Evolutionary conservation across 2,113 vertebrate species (phyloP).

Genomic region (Silurus glanis): DNA sequence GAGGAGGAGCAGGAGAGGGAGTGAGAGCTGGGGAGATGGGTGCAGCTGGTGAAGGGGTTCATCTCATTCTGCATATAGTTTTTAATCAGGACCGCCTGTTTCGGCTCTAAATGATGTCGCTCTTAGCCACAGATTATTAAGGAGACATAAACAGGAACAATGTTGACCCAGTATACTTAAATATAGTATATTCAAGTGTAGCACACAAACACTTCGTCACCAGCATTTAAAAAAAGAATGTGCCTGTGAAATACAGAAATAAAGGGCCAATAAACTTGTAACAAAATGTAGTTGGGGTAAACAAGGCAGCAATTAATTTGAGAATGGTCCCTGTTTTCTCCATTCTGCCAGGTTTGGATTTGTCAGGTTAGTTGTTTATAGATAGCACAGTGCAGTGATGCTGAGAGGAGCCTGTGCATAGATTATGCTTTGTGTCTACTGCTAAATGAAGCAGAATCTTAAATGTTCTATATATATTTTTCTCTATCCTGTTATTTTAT

Average conservation of each 20-base stretch:
- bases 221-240: not conserved
- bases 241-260: not conserved
- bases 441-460: conserved; percentile 30
- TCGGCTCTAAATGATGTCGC: not conserved
- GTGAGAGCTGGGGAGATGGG: conserved; percentile 77
- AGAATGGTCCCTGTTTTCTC: not conserved
- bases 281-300: not conserved
- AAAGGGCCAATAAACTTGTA: not conserved
- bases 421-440: conserved; percentile 30
- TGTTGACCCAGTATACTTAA: conserved; percentile 19
- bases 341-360: conserved; percentile 2
- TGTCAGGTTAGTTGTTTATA: not conserved
- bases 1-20: conserved; percentile 51
- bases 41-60: conserved; percentile 85
- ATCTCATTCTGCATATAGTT: conserved; percentile 70
- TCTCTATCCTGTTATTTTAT: conserved; percentile 19
- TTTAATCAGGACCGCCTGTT: conserved; percentile 64
- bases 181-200: conserved; percentile 12
- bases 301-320: not conserved
- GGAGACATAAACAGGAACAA: not conserved
- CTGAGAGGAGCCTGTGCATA: conserved; percentile 9
- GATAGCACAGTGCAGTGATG: not conserved
- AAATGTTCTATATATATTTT: conserved; percentile 13
- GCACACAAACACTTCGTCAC: conserved; percentile 6
- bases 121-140: not conserved